Base-by-base conservation (phyloP, 2,797 vertebrate species). In the Crotalus adamanteus region DNA sequence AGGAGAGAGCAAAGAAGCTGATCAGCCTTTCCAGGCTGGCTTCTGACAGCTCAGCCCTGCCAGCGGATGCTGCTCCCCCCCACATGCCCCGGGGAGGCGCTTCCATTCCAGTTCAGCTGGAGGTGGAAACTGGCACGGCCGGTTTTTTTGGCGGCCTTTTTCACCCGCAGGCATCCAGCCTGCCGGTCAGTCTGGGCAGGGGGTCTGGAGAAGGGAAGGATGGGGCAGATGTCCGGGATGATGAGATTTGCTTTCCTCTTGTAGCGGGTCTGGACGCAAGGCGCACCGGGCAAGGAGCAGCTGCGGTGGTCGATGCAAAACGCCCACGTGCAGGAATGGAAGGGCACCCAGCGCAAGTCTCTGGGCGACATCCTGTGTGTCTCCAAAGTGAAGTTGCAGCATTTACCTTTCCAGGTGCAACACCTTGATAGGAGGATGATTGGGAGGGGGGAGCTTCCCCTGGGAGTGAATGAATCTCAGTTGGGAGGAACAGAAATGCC, bases 381-480 rank as follows among this genome's bases (percentile, higher is more conserved):
- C 91, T 99, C 99, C 0, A 99, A 98, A 98, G 99, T 99, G 93
- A 98, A 97, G 93, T 97, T 99, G 60, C 99, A 99, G 96, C 99
- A 99, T 92, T 97, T 99, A 93, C 99, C 99, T 8, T 99, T 98
- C 92, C 98, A 99, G 98, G 99, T 99, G 96, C 12, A 95, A 93
- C 25, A n/a, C 2, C 8, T 25, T 47, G 3, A 1, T 20, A 8
- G 31, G 73, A 22, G 31, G 69, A 78, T 3, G 69, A 2, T 20
- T 7, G 31, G 16, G 31, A 31, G 14, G 4, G 65, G 65, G 28
- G 14, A 14, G 6, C 14, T 69, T 31, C 13, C 14, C 65, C 65
- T 6, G n/a, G 65, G 16, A 37, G n/a, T 8, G 31, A 37, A 37
- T 4, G 37, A 11, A 22, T 22, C 73, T 22, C 73, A 57, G 14